These are phyloP conservation scores for Nesoenas mayeri DNA, from an alignment of 2,113 vertebrate genomes.

Conservation along the genomic window DNA sequence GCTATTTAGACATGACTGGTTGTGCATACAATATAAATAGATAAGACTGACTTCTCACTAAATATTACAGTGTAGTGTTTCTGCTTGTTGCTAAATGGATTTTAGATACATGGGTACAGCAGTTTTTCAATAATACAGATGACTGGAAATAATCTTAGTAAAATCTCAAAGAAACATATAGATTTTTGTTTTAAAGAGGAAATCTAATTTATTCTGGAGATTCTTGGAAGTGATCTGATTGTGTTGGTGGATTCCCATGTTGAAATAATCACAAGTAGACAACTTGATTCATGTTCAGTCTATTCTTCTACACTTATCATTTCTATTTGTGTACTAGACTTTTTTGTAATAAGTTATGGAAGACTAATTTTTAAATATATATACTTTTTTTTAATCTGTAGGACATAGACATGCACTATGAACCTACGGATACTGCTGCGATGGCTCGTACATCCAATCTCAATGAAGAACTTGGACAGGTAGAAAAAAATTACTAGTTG, in stretches of 20 bases:
- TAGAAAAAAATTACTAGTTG: constrained; percentile 30
- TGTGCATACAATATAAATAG: background rate
- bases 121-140: background rate
- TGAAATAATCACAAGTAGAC: background rate
- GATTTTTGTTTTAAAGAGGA: background rate
- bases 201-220: background rate
- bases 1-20: background rate
- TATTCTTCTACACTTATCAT: background rate
- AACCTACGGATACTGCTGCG: constrained; percentile 90
- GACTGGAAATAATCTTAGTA: background rate
- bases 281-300: background rate
- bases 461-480: constrained; percentile 98
- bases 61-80: background rate
- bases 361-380: background rate
- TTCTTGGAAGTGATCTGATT: background rate
- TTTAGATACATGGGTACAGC: background rate
- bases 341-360: background rate
- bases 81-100: background rate
- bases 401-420: constrained; percentile 97
- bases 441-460: constrained; percentile 98
- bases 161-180: background rate
- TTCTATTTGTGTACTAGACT: background rate
- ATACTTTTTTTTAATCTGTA: constrained; percentile 37
- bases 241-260: background rate
- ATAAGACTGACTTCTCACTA: background rate